A percentile compares a stretch with the other conserved stretches of the same genome.
Evolutionary conservation across 2,113 vertebrate genomes (phyloP).

Genomic region (Sylvilagus bachmani): DNA sequence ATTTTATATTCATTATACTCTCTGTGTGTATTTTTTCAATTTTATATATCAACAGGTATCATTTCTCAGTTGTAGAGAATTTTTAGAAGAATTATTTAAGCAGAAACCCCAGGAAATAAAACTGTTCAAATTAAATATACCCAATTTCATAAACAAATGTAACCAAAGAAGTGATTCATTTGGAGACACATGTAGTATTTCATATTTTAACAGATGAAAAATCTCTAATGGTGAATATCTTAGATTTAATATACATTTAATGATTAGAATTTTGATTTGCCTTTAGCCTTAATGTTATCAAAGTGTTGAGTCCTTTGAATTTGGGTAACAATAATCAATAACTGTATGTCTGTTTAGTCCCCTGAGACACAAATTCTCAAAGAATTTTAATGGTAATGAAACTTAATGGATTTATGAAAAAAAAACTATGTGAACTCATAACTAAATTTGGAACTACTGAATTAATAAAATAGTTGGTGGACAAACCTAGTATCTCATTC

Average conservation of each 20-base stretch:
- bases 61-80: conserved; percentile 45
- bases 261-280: conserved; percentile 34
- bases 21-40: conserved; percentile 63
- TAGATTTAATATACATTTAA: conserved; percentile 27
- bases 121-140: conserved; percentile 63
- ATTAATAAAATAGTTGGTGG: conserved; percentile 27
- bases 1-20: conserved; percentile 59
- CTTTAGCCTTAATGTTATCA: conserved; percentile 19
- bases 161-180: conserved; percentile 38
- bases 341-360: background rate
- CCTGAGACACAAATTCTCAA: background rate
- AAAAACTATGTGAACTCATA: background rate
- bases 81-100: conserved; percentile 56
- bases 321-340: background rate
- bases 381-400: background rate
- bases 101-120: conserved; percentile 64
- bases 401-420: background rate
- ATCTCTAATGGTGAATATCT: conserved; percentile 3
- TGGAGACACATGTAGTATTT: background rate
- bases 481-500: conserved; percentile 9
- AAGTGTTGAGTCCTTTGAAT: conserved; percentile 41
- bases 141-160: background rate
- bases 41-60: conserved; percentile 57
- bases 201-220: background rate
- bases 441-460: conserved; percentile 30